These are phyloP conservation scores for Corbicula japonica DNA, from an alignment of 2,888 invertebrate genomes.

Conservation along the genomic window DNA sequence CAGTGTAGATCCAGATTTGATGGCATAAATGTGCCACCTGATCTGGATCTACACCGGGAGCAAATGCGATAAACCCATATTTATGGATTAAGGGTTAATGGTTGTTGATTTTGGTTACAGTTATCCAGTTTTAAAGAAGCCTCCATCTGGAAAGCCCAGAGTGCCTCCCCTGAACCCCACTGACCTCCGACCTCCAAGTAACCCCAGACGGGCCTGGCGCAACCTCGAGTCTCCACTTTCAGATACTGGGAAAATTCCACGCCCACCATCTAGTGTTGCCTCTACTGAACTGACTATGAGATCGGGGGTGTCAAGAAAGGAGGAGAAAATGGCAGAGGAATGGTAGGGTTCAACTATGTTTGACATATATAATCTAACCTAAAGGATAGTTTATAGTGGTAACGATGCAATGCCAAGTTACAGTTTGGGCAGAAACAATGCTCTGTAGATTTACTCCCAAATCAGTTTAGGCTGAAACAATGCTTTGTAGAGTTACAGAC, in stretches of 20 bases:
- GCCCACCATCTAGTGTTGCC: constrained; percentile 78
- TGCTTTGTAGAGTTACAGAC: neutral
- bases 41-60: too few relatives aligned
- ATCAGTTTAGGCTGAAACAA: neutral
- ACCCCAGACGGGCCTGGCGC: constrained; percentile 79
- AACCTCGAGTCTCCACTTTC: constrained; percentile 73
- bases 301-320: constrained; percentile 75
- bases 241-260: constrained; percentile 70
- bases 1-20: too few relatives aligned
- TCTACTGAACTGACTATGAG: constrained; percentile 75
- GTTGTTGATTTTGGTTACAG: constrained; percentile 61
- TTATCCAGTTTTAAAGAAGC: constrained; percentile 76
- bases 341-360: constrained; percentile 69
- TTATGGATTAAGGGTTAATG: too few relatives aligned
- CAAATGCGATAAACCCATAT: too few relatives aligned
- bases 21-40: too few relatives aligned
- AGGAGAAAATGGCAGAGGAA: constrained; percentile 81
- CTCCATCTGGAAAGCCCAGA: constrained; percentile 68
- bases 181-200: constrained; percentile 67
- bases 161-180: constrained; percentile 57
- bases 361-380: neutral
- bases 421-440: too few relatives aligned
- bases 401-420: too few relatives aligned
- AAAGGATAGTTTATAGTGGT: neutral
- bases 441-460: neutral